Base-by-base conservation (phyloP, 2,888 invertebrate genomes). In the Hirtodrosophila confusa region DNA sequence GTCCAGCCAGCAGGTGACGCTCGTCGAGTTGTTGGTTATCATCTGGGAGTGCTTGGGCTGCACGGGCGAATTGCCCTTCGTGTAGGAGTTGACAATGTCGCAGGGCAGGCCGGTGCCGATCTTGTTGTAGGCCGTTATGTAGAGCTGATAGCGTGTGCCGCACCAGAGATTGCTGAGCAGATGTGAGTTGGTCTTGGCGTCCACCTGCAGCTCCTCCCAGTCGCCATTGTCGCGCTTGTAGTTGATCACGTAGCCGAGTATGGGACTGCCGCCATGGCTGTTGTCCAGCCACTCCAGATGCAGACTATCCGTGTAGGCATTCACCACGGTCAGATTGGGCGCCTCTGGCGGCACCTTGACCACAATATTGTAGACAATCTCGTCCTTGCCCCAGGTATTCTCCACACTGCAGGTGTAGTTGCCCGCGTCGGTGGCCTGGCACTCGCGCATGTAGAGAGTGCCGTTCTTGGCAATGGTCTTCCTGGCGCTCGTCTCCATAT, bases 371-470 rank as follows among this genome's bases (percentile, higher is more conserved):
- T 97, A 97, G 0, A 95, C 94, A 66, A 97, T 96, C 83, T 96
- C 95, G 91, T 97, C 97, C 56, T 94, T 94, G 2, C 97, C 97
- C 91, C 96, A 95, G 8, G 93, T 93, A 90, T 98, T 98, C 88
- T 96, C 96, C 0, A 97, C 97, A 35, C 93, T 93, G 89, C 98
- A 98, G 0, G 97, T 96, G 91, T 97, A 98, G 92, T 97, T 97
- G 10, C 97, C 97, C 78, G 96, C 96, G 91, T 98, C 97, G 23
- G 94, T 94, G 75, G 95, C 95, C 89, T 96, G 96, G 35, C 90
- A 92, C 73, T 95, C 96, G 90, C 95, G 94, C 69, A 97, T 95
- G 49, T 95, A 93, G 24, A 97, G 92, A 1, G 96, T 95, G 0
- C 96, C 96, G 82, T 96, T 94, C 80, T 92, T 92, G 57, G 94